These are phyloP conservation scores for Oceanodroma leucorhoa DNA, from an alignment of 2,797 vertebrate genomes.

Conservation along the genomic window DNA sequence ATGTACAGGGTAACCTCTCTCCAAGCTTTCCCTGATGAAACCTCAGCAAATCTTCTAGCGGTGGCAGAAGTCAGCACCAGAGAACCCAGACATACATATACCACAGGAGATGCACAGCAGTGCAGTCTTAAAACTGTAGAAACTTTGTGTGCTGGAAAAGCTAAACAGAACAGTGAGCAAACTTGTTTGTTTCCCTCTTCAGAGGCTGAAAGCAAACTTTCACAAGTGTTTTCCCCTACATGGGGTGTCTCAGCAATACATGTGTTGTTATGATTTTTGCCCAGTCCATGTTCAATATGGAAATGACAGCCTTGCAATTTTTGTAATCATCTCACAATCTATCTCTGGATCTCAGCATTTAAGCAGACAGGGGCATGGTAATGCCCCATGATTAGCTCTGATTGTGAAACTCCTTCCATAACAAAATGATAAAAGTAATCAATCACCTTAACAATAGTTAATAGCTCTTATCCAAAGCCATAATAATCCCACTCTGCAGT, in stretches of 20 bases:
- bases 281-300: slow-evolving; percentile 55
- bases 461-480: slow-evolving; percentile 56
- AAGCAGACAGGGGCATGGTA: slow-evolving; percentile 41
- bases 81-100: background rate
- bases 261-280: slow-evolving; percentile 32
- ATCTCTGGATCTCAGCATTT: slow-evolving; percentile 60
- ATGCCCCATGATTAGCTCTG: slow-evolving; percentile 65
- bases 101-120: background rate
- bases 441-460: slow-evolving; percentile 72
- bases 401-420: slow-evolving; percentile 68
- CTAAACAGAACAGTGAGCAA: background rate
- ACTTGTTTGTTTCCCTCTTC: slow-evolving; percentile 59
- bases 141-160: slow-evolving; percentile 36
- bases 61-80: background rate
- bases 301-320: slow-evolving; percentile 67
- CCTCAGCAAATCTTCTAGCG: background rate
- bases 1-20: background rate
- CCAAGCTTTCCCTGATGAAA: background rate
- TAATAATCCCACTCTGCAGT: slow-evolving; percentile 35
- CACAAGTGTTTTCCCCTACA: slow-evolving; percentile 18
- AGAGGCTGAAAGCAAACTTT: slow-evolving; percentile 21
- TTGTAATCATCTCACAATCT: slow-evolving; percentile 68
- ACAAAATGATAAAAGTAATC: slow-evolving; percentile 66
- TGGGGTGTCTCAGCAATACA: slow-evolving; percentile 26
- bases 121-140: background rate